These are phyloP conservation scores for Apaloderma vittatum DNA, from an alignment of 2,113 vertebrate species.

Conservation along the genomic window DNA sequence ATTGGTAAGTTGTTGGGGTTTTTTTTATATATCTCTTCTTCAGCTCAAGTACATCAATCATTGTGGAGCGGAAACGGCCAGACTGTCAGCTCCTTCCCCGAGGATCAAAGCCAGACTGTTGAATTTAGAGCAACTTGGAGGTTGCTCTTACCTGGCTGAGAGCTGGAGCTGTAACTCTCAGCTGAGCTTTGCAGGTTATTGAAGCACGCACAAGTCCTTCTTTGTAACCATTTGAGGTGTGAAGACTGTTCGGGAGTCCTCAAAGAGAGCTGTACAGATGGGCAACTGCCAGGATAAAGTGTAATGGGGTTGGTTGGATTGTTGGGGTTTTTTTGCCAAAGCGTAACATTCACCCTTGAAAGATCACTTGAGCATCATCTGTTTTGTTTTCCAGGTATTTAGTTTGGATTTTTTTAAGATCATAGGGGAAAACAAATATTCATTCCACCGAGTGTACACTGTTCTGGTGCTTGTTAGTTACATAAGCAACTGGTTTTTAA, in stretches of 20 bases:
- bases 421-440: background rate
- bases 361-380: background rate
- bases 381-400: background rate
- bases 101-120: background rate
- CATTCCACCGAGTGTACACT: slow-evolving; percentile 44
- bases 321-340: background rate
- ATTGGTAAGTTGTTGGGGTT: background rate
- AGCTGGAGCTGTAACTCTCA: background rate
- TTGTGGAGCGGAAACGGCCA: background rate
- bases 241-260: background rate
- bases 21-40: background rate
- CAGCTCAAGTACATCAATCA: background rate
- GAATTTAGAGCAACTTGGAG: background rate
- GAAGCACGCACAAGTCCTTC: background rate
- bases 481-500: background rate
- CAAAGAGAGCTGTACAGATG: background rate
- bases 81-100: background rate
- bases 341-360: background rate
- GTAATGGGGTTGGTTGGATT: background rate
- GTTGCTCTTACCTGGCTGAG: background rate
- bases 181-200: background rate
- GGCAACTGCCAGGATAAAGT: background rate
- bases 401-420: background rate
- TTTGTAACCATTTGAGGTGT: background rate
- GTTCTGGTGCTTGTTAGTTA: slow-evolving; percentile 24